Evolutionary conservation across 2,113 vertebrate species (phyloP).

Genomic region (Ctenomys sociabilis): DNA sequence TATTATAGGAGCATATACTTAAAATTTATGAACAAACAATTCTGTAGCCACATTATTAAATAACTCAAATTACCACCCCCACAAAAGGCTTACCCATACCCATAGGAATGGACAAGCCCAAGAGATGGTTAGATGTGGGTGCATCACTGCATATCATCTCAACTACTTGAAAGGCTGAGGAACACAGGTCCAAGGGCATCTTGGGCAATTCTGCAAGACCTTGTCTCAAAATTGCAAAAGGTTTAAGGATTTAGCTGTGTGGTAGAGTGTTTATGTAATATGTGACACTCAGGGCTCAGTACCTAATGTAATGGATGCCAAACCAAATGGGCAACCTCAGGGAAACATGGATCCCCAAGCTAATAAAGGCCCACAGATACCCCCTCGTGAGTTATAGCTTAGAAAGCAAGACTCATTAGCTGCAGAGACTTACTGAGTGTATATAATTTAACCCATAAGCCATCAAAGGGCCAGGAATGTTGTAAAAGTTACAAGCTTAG

Average conservation of each 20-base stretch:
- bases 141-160: not conserved
- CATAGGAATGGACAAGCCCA: not conserved
- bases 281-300: not conserved
- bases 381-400: not conserved
- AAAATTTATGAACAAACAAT: not conserved
- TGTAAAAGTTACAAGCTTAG: conserved; percentile 41
- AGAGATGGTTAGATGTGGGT: not conserved
- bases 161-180: not conserved
- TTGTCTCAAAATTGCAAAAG: not conserved
- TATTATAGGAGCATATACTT: not conserved
- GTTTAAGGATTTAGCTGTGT: not conserved
- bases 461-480: conserved; percentile 42
- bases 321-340: not conserved
- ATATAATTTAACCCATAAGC: conserved; percentile 41
- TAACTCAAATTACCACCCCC: not conserved
- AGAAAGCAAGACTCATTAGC: conserved; percentile 42
- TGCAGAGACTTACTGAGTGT: conserved; percentile 12
- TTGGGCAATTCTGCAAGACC: not conserved
- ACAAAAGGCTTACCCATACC: not conserved
- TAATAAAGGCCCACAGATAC: not conserved
- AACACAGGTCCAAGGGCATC: not conserved
- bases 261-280: not conserved
- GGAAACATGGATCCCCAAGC: not conserved
- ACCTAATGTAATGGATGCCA: not conserved
- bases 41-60: not conserved